phyloP scores from a whole-genome alignment of 2,888 invertebrate species.

The Antheraea yamamai region DNA sequence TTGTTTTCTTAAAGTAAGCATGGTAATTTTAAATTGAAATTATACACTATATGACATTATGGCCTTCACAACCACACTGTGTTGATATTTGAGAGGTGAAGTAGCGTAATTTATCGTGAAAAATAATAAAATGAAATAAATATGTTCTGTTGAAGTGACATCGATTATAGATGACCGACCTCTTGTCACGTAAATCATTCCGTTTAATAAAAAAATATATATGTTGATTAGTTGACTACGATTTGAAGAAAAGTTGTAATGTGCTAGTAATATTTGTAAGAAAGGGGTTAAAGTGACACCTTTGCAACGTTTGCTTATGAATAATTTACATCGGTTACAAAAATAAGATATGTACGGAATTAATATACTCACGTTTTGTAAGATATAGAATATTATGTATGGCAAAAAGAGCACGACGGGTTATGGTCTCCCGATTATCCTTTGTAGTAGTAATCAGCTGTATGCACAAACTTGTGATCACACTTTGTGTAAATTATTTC shows the following conservation, averaged over 20 bases:
- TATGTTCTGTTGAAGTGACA: conserved; percentile 17
- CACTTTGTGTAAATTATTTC: conserved; percentile 25
- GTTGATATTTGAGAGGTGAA: conserved; percentile 5
- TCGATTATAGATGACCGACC: not conserved
- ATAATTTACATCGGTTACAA: not conserved
- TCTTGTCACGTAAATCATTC: not conserved
- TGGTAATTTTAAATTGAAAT: no score
- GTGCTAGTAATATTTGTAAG: not conserved
- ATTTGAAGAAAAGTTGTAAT: not conserved
- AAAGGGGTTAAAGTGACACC: not conserved
- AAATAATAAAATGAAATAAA: not conserved
- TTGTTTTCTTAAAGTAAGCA: no score
- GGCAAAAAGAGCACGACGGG: not conserved
- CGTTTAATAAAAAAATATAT: not conserved
- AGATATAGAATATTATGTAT: conserved; percentile 1
- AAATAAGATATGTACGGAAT: not conserved
- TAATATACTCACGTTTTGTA: conserved; percentile 1
- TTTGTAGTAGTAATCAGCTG: conserved; percentile 17
- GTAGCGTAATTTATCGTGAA: not conserved
- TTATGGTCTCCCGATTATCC: not conserved
- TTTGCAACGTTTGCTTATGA: not conserved
- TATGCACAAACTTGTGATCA: conserved; percentile 41
- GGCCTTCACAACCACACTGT: not conserved
- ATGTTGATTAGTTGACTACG: not conserved
- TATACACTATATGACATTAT: not conserved